Evolutionary conservation across 2,888 invertebrate genomes (phyloP).

Genomic region (Lordiphosa fenestrarum): DNA sequence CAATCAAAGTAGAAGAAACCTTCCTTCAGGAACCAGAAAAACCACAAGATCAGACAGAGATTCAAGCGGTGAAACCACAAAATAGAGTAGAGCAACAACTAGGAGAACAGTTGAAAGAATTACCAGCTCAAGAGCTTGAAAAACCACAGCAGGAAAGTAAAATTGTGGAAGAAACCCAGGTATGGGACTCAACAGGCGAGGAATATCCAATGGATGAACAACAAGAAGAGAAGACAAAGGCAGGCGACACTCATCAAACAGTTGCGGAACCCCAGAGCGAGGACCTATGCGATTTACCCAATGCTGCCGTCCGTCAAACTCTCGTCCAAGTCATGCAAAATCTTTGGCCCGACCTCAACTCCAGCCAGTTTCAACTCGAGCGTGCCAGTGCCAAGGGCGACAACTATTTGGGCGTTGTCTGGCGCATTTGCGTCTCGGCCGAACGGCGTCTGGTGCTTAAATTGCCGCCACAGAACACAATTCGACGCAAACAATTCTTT

Average conservation of each 20-base stretch:
- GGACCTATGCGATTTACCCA: constrained; percentile 45
- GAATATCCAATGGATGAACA: background rate
- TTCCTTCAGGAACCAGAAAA: too few relatives aligned
- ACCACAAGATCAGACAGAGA: too few relatives aligned
- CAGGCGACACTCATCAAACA: too few relatives aligned
- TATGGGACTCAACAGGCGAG: too few relatives aligned
- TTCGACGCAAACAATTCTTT: constrained; percentile 73
- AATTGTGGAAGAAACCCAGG: background rate
- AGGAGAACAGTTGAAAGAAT: background rate
- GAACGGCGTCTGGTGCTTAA: constrained; percentile 65
- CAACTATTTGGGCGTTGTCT: constrained; percentile 76
- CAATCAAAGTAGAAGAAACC: too few relatives aligned
- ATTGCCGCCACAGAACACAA: constrained; percentile 70
- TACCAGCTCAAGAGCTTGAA: background rate
- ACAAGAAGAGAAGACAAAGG: too few relatives aligned
- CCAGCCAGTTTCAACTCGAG: constrained; percentile 45
- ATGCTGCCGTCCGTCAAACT: constrained; percentile 45
- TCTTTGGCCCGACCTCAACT: constrained; percentile 28
- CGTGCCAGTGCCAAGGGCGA: constrained; percentile 73
- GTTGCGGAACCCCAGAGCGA: too few relatives aligned
- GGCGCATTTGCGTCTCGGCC: constrained; percentile 44
- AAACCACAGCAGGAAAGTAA: background rate
- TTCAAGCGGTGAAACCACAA: too few relatives aligned
- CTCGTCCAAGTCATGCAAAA: constrained; percentile 50
- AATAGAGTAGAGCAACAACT: background rate